Conservation (phyloP, 2,888 invertebrate genomes). For the Scaptomyza parva region DNA sequence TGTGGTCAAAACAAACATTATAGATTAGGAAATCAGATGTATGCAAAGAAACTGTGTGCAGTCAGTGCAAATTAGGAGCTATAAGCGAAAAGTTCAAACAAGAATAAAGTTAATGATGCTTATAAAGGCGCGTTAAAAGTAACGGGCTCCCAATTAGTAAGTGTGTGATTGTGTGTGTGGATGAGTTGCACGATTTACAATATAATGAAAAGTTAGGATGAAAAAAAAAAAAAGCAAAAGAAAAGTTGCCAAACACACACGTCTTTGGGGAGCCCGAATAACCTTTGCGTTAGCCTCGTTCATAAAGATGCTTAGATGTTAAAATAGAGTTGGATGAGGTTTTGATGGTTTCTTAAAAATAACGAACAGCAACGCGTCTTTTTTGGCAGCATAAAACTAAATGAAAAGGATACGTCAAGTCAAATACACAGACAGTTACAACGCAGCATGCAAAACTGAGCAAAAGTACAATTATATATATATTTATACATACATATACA, state of each 20-base stretch:
- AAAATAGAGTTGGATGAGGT: slow-evolving; percentile 13
- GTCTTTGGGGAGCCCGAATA: slow-evolving; percentile 15
- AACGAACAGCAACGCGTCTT: slow-evolving; percentile 45
- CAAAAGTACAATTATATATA: slow-evolving; percentile 49
- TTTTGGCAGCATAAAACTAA: slow-evolving; percentile 39
- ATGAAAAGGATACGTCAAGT: slow-evolving; percentile 36
- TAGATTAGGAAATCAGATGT: slow-evolving; percentile 23
- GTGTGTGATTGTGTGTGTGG: neutral
- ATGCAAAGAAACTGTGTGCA: slow-evolving; percentile 8
- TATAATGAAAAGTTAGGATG: neutral
- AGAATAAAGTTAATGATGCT: slow-evolving; percentile 28
- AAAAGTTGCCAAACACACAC: slow-evolving; percentile 6
- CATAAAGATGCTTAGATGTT: slow-evolving; percentile 31
- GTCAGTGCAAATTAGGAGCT: slow-evolving; percentile 47
- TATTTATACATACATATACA: slow-evolving; percentile 24
- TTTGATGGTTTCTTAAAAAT: neutral
- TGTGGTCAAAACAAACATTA: slow-evolving; percentile 38
- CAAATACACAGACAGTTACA: slow-evolving; percentile 70
- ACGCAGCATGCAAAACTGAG: slow-evolving; percentile 76
- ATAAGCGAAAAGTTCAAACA: slow-evolving; percentile 43
- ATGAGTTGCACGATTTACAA: slow-evolving; percentile 7
- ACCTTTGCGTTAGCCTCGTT: neutral
- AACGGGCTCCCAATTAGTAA: slow-evolving; percentile 26
- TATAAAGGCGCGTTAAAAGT: slow-evolving; percentile 17
- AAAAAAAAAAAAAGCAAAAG: neutral